Percentiles rank a stretch among this genome's conserved stretches.
Evolutionary conservation across 2,888 invertebrate species (phyloP).

Genomic region (Cephus nigrinus): DNA sequence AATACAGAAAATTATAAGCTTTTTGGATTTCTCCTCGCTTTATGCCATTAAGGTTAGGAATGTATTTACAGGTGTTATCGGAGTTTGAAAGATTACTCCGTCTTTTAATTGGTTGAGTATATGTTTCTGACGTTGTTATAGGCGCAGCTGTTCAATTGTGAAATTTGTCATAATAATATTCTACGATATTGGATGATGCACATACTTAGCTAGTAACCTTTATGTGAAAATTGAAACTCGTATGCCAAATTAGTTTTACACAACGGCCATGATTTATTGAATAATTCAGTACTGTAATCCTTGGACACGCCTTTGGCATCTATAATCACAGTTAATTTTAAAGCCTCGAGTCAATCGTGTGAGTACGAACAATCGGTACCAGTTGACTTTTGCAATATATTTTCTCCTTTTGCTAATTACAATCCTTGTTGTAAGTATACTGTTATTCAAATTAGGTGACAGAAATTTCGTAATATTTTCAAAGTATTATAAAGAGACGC

Average conservation of each 20-base stretch:
- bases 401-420: background rate
- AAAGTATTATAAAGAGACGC: no score
- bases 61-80: background rate
- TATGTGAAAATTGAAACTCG: background rate
- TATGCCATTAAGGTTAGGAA: background rate
- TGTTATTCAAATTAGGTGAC: background rate
- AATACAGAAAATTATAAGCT: background rate
- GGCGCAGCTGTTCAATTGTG: background rate
- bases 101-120: background rate
- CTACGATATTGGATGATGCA: background rate
- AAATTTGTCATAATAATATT: background rate
- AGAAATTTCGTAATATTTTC: no score
- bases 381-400: background rate
- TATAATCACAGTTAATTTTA: background rate
- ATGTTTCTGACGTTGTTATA: background rate
- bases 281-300: background rate
- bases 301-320: background rate
- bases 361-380: background rate
- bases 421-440: background rate
- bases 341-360: background rate
- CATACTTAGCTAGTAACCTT: background rate
- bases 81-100: background rate
- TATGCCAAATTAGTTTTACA: background rate
- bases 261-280: background rate
- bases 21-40: background rate